These are phyloP conservation scores for Mustela erminea DNA, from an alignment of 2,797 vertebrate species.

Conservation along the genomic window DNA sequence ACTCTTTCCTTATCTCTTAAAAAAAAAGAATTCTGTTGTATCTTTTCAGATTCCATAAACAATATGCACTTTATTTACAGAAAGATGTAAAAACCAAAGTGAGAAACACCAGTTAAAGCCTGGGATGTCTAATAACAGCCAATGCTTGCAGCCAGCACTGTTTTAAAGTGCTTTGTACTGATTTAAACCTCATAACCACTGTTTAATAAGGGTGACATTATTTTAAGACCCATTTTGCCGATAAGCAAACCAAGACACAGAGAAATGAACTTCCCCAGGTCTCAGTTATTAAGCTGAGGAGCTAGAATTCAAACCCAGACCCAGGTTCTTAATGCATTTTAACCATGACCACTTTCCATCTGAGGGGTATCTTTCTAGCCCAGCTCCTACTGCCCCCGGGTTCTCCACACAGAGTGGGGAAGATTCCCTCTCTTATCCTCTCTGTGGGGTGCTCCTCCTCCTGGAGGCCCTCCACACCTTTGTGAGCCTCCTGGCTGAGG, in stretches of 20 bases:
- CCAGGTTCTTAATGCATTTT: background rate
- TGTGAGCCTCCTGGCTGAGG: background rate
- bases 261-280: background rate
- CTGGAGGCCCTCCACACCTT: background rate
- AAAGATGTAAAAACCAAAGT: background rate
- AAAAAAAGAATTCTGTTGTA: background rate
- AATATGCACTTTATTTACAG: background rate
- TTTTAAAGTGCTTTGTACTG: background rate
- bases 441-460: background rate
- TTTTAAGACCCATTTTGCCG: conserved; percentile 18
- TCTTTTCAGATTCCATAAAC: conserved; percentile 11
- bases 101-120: background rate
- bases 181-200: background rate
- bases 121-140: background rate
- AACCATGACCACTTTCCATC: background rate
- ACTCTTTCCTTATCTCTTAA: background rate
- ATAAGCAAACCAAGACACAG: background rate
- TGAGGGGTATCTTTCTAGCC: background rate
- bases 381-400: background rate
- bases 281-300: background rate
- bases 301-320: background rate
- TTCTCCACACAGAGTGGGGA: background rate
- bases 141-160: background rate
- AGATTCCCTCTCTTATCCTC: no score
- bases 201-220: background rate